Evolutionary conservation across 2,888 invertebrate genomes (phyloP).

Genomic region (Clanis bilineata): DNA sequence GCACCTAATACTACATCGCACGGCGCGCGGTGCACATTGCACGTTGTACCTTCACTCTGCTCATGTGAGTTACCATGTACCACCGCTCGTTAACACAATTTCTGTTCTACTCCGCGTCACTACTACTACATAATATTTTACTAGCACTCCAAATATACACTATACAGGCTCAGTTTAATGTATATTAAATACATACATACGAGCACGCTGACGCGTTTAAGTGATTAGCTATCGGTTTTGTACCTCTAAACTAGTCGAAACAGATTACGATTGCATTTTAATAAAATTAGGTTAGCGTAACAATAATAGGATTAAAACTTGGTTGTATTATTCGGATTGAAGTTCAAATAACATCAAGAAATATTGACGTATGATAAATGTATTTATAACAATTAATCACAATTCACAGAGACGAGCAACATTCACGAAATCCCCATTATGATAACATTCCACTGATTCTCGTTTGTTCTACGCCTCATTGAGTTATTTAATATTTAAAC

Average conservation of each 20-base stretch:
- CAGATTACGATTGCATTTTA: neutral
- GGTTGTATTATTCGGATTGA: neutral
- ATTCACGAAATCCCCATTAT: constrained; percentile 7
- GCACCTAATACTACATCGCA: constrained; percentile 12
- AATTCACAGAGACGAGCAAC: neutral
- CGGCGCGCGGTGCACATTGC: constrained; percentile 16
- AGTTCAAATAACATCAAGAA: neutral
- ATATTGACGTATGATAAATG: neutral
- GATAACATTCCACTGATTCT: neutral
- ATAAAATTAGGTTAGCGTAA: neutral
- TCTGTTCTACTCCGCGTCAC: constrained; percentile 25
- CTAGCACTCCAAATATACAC: neutral
- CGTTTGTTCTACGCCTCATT: neutral
- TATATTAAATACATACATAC: too few relatives aligned
- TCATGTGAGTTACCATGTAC: constrained; percentile 33
- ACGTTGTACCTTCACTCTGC: constrained; percentile 27
- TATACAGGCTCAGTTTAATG: neutral
- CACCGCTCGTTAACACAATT: constrained; percentile 30
- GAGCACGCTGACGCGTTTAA: neutral
- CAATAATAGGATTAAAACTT: neutral
- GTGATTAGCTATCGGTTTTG: neutral
- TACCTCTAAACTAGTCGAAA: neutral
- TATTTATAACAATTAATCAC: neutral
- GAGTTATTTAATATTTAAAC: neutral
- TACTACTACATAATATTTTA: constrained; percentile 24